Evolutionary conservation across 2,113 vertebrate genomes (phyloP).

Genomic region (Neogobius melanostomus): DNA sequence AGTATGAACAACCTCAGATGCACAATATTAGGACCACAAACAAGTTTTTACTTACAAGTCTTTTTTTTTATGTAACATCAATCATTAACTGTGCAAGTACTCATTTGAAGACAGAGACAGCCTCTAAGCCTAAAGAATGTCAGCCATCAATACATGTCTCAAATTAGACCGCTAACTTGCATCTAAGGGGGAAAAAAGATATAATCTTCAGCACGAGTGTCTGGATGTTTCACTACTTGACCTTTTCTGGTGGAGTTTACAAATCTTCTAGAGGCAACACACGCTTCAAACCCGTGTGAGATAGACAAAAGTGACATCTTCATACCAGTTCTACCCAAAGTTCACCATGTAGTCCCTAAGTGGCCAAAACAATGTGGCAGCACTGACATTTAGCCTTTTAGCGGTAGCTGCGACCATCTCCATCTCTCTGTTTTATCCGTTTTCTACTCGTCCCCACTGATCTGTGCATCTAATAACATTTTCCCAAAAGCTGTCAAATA

Average conservation of each 20-base stretch:
- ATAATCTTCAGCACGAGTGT: neutral
- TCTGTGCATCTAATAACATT: neutral
- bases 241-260: conserved; percentile 52
- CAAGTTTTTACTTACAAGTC: too few relatives aligned
- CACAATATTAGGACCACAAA: too few relatives aligned
- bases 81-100: neutral
- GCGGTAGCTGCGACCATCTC: conserved; percentile 13
- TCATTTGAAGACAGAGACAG: neutral
- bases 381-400: conserved; percentile 56
- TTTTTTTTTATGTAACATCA: neutral
- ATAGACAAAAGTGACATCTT: conserved; percentile 39
- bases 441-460: conserved; percentile 6
- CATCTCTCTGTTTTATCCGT: conserved; percentile 8
- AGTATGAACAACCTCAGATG: too few relatives aligned
- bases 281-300: conserved; percentile 9
- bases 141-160: neutral
- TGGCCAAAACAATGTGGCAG: conserved; percentile 56
- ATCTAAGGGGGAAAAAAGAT: neutral
- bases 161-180: neutral
- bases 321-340: conserved; percentile 16
- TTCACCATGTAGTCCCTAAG: conserved; percentile 19
- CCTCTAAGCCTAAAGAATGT: neutral
- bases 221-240: conserved; percentile 35
- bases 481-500: conserved; percentile 6
- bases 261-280: conserved; percentile 21